These are phyloP conservation scores for Acrossocheilus fasciatus DNA, from an alignment of 2,797 vertebrate genomes.

Conservation along the genomic window DNA sequence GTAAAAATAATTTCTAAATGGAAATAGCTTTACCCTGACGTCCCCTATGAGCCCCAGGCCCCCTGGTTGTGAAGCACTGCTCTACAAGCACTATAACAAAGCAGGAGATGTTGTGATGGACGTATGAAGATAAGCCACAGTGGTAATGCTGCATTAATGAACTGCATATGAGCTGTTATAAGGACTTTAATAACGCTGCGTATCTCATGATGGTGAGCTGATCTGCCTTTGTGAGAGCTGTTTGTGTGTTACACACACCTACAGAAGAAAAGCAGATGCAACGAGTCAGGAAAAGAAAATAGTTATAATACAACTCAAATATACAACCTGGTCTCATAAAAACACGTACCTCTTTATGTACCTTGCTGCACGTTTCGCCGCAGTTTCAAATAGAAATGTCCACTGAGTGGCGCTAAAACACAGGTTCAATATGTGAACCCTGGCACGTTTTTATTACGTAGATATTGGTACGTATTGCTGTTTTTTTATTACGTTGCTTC, in stretches of 20 bases:
- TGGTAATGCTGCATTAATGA: conserved; percentile 20
- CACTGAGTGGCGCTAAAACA: no score
- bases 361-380: no score
- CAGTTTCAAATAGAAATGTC: no score
- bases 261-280: not conserved
- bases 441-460: no score
- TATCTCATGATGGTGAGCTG: conserved; percentile 5
- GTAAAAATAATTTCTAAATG: no score
- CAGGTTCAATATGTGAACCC: no score
- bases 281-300: not conserved
- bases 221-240: conserved; percentile 1
- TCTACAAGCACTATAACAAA: not conserved
- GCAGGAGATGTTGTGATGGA: conserved; percentile 24
- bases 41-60: not conserved
- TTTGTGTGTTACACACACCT: not conserved
- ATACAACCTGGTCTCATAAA: not conserved
- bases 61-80: not conserved
- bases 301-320: no score
- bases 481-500: no score
- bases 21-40: no score
- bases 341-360: no score
- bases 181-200: not conserved
- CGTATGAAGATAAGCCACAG: conserved; percentile 45
- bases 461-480: no score
- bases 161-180: conserved; percentile 14